Base-by-base conservation (phyloP, 1,140 invertebrate species). In the Cotesia vestalis region DNA sequence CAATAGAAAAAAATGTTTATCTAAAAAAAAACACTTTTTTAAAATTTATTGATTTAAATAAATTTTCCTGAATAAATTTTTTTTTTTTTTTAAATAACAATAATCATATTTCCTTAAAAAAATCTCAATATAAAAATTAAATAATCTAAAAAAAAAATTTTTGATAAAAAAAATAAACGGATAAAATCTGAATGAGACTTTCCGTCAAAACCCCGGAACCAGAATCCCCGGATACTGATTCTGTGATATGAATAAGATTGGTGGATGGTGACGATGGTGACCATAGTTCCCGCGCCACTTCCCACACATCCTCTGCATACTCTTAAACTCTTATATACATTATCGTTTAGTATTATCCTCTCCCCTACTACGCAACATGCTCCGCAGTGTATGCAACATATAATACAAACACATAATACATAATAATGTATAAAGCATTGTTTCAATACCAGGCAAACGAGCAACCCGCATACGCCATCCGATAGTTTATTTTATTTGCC, bases 231-330 rank as follows among this genome's bases (percentile, higher is more conserved):
- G 40, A 46, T 46, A 46, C 6, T 9, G 40, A 46, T 11, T 27
- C 27, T 27, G 27, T 9, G 40, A 46, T 46, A 46, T 46, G 66
- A 20, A 60, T 62, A 27, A 27, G 27, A 27, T 27, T 27, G 27
- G 27, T 27, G 27, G 69, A 71, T 62, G 55, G 53, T 66, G 11
- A 67, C 55, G 52, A 63, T 46, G 11, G 40, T 46, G 11, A 11
- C 11, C 6, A 46, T 61, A 72, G 75, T 81, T 82, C 81, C 81
- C 81, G 81, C 81, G 81, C 76, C 81, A 82, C 81, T 82, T 82
- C 74, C 76, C 78, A 73, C 72, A 82, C 80, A 82, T 82, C 81
- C 81, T 81, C 78, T 77, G 81, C 80, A 82, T 82, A 80, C 81
- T 81, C 78, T 77, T 67, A 72, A 78, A 77, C 80, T 81, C 79